Conservation (phyloP, 2,888 invertebrate species). For the Crocallis elinguaria region DNA sequence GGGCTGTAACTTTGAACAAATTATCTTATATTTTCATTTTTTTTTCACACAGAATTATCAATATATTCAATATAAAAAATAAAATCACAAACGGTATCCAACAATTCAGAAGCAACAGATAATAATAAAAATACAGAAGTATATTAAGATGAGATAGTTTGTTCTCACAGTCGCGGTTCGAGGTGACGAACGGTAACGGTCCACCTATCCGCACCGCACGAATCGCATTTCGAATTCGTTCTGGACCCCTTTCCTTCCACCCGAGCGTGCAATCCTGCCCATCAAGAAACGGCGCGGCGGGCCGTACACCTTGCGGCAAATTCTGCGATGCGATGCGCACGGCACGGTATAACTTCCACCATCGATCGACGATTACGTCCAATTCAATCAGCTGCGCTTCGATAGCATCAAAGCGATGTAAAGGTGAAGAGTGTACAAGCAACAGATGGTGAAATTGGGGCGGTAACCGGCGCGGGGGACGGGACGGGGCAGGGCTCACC, state of each 20-base stretch:
- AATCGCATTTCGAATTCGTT: no score
- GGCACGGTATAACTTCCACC: no score
- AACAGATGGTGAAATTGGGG: slow-evolving; percentile 62
- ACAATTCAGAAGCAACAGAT: slow-evolving; percentile 34
- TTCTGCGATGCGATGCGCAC: no score
- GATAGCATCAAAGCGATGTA: neutral
- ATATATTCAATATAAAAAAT: slow-evolving; percentile 32
- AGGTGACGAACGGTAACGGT: slow-evolving; percentile 67
- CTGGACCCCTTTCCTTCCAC: no score
- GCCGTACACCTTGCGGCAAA: no score
- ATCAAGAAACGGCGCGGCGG: no score
- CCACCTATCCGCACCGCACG: no score
- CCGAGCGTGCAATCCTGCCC: no score
- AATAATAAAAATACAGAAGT: slow-evolving; percentile 52
- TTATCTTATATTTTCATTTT: slow-evolving; percentile 70
- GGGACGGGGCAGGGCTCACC: slow-evolving; percentile 70
- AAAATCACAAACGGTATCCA: no score
- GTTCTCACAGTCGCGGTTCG: slow-evolving; percentile 69
- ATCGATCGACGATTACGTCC: no score
- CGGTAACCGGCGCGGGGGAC: slow-evolving; percentile 45
- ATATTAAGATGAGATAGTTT: slow-evolving; percentile 74
- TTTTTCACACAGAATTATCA: slow-evolving; percentile 47
- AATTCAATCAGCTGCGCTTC: no score
- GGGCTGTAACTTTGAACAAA: slow-evolving; percentile 77
- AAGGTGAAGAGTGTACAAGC: neutral